These are phyloP conservation scores for Sternarchorhynchus goeldii DNA, from an alignment of 2,797 vertebrate species.

Conservation along the genomic window DNA sequence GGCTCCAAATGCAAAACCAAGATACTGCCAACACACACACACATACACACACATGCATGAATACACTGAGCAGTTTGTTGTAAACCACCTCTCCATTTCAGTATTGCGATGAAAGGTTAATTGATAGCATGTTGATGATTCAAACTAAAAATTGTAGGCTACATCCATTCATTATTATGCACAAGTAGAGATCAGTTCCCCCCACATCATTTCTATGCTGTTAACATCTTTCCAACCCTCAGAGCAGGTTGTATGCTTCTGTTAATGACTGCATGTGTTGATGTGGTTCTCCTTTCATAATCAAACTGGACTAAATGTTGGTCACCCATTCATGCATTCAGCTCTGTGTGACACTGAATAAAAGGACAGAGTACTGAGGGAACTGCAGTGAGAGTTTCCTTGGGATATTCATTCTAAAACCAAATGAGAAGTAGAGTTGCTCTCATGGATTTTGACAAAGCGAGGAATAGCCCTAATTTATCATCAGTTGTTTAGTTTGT, in stretches of 20 bases:
- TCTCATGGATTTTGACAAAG: no score
- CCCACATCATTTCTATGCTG: not conserved
- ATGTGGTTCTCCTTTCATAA: not conserved
- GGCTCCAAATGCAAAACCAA: constrained; percentile 40
- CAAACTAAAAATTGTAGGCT: not conserved
- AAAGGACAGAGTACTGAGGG: not conserved
- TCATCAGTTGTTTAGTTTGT: no score
- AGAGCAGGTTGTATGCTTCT: no score
- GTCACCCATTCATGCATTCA: not conserved
- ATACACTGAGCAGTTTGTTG: constrained; percentile 32
- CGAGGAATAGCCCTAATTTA: no score
- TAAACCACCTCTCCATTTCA: constrained; percentile 9
- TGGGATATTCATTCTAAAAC: not conserved
- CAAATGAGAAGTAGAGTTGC: not conserved
- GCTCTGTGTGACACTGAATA: not conserved
- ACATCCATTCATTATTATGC: constrained; percentile 7
- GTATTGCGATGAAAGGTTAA: constrained; percentile 10
- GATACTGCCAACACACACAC: not conserved
- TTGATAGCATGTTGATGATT: constrained; percentile 12
- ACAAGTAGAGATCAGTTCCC: not conserved
- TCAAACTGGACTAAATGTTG: constrained; percentile 1
- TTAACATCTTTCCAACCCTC: not conserved
- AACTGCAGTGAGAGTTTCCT: not conserved
- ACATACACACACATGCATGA: constrained; percentile 30
- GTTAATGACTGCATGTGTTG: not conserved